A percentile compares a stretch with the other conserved stretches of the same genome.
These are phyloP conservation scores for Myiagra hebetior DNA, from an alignment of 2,113 vertebrate species.

Conservation along the genomic window DNA sequence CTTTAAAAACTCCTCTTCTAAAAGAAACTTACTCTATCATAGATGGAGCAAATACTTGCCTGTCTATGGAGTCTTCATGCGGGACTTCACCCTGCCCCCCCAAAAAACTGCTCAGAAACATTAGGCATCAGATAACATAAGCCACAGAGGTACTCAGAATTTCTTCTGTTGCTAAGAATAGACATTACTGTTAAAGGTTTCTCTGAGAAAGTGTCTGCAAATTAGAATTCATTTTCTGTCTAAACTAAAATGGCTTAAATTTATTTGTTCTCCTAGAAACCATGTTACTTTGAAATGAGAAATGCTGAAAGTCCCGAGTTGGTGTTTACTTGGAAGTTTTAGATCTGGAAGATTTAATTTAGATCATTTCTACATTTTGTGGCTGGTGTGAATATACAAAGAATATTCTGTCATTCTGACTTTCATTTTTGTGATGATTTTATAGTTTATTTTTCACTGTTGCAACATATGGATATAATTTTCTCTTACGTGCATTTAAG, in stretches of 20 bases:
- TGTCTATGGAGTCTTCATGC: neutral
- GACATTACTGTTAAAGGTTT: neutral
- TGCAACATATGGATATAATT: neutral
- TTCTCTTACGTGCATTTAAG: neutral
- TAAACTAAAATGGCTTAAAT: neutral
- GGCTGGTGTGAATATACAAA: neutral
- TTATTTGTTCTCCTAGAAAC: neutral
- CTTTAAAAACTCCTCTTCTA: neutral
- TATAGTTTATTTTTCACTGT: neutral
- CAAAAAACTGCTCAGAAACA: neutral
- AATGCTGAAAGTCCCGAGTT: neutral
- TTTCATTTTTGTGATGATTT: neutral
- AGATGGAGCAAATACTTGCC: neutral
- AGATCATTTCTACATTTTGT: neutral
- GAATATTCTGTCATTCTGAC: neutral
- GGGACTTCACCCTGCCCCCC: neutral
- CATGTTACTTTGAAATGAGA: neutral
- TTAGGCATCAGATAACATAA: neutral
- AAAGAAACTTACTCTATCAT: neutral
- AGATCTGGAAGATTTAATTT: neutral
- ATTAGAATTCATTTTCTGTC: neutral
- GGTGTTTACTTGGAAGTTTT: neutral
- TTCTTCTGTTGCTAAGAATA: conserved; percentile 26
- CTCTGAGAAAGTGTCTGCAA: neutral
- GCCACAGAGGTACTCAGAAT: neutral